Percentiles rank a stretch among this genome's conserved stretches.
Evolutionary conservation across 2,888 invertebrate genomes (phyloP).

Genomic region (Ceraclea dissimilis): DNA sequence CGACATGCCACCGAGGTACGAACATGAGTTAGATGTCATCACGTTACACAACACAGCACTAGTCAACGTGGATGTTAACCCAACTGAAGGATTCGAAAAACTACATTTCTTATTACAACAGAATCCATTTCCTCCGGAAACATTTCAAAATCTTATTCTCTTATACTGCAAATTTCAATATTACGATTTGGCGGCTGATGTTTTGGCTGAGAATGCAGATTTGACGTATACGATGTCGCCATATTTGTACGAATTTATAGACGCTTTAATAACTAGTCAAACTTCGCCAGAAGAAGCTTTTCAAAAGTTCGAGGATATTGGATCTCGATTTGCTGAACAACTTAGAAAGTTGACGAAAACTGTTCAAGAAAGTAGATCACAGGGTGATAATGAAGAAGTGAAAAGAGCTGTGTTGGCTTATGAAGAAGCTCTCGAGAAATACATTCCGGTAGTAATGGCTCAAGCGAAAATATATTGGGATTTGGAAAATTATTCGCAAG

Average conservation of each 20-base stretch:
- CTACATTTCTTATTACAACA: slow-evolving; percentile 83
- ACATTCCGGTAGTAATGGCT: slow-evolving; percentile 97
- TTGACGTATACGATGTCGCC: slow-evolving; percentile 90
- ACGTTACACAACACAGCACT: slow-evolving; percentile 96
- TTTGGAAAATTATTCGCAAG: slow-evolving; percentile 88
- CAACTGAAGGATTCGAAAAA: slow-evolving; percentile 87
- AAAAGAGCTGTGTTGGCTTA: slow-evolving; percentile 88
- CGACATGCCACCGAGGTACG: slow-evolving; percentile 88
- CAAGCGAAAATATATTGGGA: slow-evolving; percentile 99
- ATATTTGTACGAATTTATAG: slow-evolving; percentile 91
- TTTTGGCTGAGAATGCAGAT: slow-evolving; percentile 94
- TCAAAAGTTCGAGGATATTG: slow-evolving; percentile 90
- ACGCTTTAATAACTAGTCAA: slow-evolving; percentile 94
- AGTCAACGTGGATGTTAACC: slow-evolving; percentile 76
- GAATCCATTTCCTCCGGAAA: slow-evolving; percentile 95
- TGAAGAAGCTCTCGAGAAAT: slow-evolving; percentile 83
- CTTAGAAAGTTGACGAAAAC: slow-evolving; percentile 88
- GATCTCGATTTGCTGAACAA: slow-evolving; percentile 82
- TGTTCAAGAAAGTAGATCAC: slow-evolving; percentile 85
- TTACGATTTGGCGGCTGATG: slow-evolving; percentile 95
- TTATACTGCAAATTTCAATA: slow-evolving; percentile 97
- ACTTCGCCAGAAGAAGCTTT: slow-evolving; percentile 95
- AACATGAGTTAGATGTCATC: slow-evolving; percentile 95
- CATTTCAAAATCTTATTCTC: slow-evolving; percentile 90
- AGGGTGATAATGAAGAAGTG: slow-evolving; percentile 81